Conservation (phyloP, 1,140 invertebrate species). For the Aphelinus certus region DNA sequence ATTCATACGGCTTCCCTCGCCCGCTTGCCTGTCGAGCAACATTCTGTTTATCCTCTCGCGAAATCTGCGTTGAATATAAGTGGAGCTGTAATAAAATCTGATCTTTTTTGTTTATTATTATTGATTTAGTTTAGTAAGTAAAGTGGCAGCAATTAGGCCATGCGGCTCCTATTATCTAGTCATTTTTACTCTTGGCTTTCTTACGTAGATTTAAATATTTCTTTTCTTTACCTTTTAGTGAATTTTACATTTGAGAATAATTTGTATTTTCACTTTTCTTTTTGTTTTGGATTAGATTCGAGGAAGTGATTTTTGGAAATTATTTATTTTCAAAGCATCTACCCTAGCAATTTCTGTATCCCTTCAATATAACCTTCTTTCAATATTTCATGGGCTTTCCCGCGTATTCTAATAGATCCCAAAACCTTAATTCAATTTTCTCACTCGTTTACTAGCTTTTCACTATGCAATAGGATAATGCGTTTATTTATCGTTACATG, state of each 20-base stretch:
- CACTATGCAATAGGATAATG: slow-evolving; percentile 34
- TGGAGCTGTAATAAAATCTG: slow-evolving; percentile 63
- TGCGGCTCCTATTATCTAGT: slow-evolving; percentile 63
- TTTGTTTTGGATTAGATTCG: slow-evolving; percentile 37
- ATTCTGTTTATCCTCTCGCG: not conserved
- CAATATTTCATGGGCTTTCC: slow-evolving; percentile 36
- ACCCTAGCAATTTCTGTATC: slow-evolving; percentile 60
- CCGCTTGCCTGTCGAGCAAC: no score
- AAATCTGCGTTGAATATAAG: slow-evolving; percentile 47
- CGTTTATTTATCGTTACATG: slow-evolving; percentile 38
- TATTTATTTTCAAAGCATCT: slow-evolving; percentile 62
- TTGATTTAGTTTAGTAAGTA: slow-evolving; percentile 48
- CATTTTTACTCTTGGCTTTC: slow-evolving; percentile 61
- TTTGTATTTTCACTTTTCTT: slow-evolving; percentile 51
- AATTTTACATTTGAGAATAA: slow-evolving; percentile 62
- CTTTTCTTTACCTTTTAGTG: slow-evolving; percentile 54
- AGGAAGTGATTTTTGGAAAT: slow-evolving; percentile 59
- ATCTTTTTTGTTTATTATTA: slow-evolving; percentile 53
- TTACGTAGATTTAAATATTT: slow-evolving; percentile 62
- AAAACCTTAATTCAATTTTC: not conserved
- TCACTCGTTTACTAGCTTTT: slow-evolving; percentile 28
- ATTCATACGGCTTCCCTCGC: slow-evolving; percentile 20
- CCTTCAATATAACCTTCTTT: slow-evolving; percentile 39
- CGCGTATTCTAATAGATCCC: slow-evolving; percentile 26
- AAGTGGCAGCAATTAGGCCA: slow-evolving; percentile 67